These are phyloP conservation scores for Schlechtendalia chinensis DNA, from an alignment of 1,140 invertebrate genomes.

Conservation along the genomic window DNA sequence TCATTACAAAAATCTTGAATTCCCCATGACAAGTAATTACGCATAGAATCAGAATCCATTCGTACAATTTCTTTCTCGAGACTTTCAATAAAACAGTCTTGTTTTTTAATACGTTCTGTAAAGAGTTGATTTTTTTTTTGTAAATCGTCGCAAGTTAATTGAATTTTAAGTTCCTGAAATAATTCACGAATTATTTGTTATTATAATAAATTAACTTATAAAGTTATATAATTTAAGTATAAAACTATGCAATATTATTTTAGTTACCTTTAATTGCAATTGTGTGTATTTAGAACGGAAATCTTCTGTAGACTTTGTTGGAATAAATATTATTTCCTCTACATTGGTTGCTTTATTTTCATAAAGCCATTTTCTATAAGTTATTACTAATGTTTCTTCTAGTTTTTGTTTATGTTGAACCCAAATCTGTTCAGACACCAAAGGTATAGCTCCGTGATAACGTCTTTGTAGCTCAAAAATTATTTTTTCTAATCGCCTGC, in stretches of 20 bases:
- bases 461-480: constrained; percentile 49
- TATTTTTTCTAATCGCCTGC: constrained; percentile 44
- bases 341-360: neutral
- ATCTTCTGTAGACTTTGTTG: constrained; percentile 19
- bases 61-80: constrained; percentile 50
- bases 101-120: constrained; percentile 46
- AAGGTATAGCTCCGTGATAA: constrained; percentile 46
- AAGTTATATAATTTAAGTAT: too few species aligned
- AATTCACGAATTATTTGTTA: neutral
- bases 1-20: constrained; percentile 6
- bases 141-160: constrained; percentile 42
- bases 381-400: constrained; percentile 23
- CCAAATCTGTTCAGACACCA: constrained; percentile 50
- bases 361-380: constrained; percentile 35
- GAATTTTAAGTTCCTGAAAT: constrained; percentile 41
- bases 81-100: constrained; percentile 50
- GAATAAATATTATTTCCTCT: constrained; percentile 30
- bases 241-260: neutral
- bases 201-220: neutral
- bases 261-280: constrained; percentile 30
- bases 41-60: constrained; percentile 34
- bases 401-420: constrained; percentile 46
- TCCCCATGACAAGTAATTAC: constrained; percentile 26
- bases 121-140: constrained; percentile 50
- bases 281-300: constrained; percentile 33